phyloP scores from a whole-genome alignment of 2,888 invertebrate genomes.

The Tetragonula carbonaria region DNA sequence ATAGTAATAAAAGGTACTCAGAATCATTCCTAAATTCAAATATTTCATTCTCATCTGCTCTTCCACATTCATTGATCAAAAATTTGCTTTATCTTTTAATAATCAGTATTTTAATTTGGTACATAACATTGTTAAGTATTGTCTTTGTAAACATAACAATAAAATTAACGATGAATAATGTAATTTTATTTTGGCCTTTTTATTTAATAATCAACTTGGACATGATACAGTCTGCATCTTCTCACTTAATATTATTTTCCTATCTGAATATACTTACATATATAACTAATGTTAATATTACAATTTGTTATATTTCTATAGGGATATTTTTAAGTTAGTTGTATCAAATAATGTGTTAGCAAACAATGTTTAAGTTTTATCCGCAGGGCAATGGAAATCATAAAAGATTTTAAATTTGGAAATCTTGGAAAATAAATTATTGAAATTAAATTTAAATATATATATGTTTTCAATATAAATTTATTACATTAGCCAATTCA shows the following conservation, averaged over 20 bases:
- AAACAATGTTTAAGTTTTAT: conserved; percentile 31
- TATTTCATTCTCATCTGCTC: conserved; percentile 48
- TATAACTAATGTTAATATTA: conserved; percentile 45
- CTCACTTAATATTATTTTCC: conserved; percentile 79
- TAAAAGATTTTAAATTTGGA: neutral
- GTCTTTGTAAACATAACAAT: conserved; percentile 53
- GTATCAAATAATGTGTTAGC: neutral
- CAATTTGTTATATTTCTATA: conserved; percentile 22
- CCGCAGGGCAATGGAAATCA: conserved; percentile 21
- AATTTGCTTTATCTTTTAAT: conserved; percentile 40
- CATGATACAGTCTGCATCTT: conserved; percentile 78
- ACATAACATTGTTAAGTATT: conserved; percentile 46
- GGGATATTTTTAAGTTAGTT: conserved; percentile 19
- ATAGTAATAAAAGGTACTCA: conserved; percentile 72
- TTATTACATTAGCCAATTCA: conserved; percentile 17
- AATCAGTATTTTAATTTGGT: conserved; percentile 56
- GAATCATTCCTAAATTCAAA: conserved; percentile 68
- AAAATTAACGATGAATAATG: conserved; percentile 48
- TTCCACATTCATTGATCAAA: conserved; percentile 39
- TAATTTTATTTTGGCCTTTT: conserved; percentile 51
- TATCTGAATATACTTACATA: conserved; percentile 34
- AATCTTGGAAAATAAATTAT: conserved; percentile 16
- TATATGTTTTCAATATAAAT: conserved; percentile 7
- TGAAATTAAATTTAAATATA: conserved; percentile 4
- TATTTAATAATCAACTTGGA: conserved; percentile 65